Evolutionary conservation across 2,797 vertebrate species (phyloP), one percentile per base, ranked within the genome.

Genomic region (Hoplostethus atlanticus): DNA sequence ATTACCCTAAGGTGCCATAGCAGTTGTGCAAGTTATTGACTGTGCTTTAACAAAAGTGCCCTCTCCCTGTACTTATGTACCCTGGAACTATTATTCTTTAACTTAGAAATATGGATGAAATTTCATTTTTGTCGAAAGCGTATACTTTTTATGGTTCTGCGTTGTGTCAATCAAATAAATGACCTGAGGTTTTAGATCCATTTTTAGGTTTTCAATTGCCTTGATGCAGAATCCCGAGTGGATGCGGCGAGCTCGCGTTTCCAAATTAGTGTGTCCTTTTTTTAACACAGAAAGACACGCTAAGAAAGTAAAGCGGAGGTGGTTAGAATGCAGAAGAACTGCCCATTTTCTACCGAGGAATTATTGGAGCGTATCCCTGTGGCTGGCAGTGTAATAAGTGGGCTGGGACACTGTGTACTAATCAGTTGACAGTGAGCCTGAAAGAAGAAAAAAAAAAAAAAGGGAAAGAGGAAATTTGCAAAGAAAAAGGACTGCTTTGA

Each of bases 81-180:
- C 78, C 73, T 79, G 76, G 83, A 91, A 86, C 75, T 68, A 75
- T 78, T 21, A 72, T 79, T 66, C 69, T 80, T 60, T 81, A 85
- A 88, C 81, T 74, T 74, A 68, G 72, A 89, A 85, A 80, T 82
- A 85, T 68, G 80, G 79, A 92, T 94, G 80, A 68, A 87, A 87
- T 93, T 92, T 88, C 88, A 75, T 89, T 89, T 91, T 91, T 88
- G 71, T 84, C 75, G 90, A 90, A 92, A 94, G 77, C 62, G 52
- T 83, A 90, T 84, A 90, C 87, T 69, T 73, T 79, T 70, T 51
- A 69, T 61, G 75, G 52, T 36, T 16, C 63, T 57, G 58, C 62
- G 64, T 79, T 58, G 28, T 77, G 87, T 87, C 90, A 87, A 63
- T 91, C 89, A 92, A 88, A 88, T 69, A 83, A 91, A 93, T 90